Evolutionary conservation across 2,888 invertebrate species (phyloP).

Genomic region (Endotricha flammealis): DNA sequence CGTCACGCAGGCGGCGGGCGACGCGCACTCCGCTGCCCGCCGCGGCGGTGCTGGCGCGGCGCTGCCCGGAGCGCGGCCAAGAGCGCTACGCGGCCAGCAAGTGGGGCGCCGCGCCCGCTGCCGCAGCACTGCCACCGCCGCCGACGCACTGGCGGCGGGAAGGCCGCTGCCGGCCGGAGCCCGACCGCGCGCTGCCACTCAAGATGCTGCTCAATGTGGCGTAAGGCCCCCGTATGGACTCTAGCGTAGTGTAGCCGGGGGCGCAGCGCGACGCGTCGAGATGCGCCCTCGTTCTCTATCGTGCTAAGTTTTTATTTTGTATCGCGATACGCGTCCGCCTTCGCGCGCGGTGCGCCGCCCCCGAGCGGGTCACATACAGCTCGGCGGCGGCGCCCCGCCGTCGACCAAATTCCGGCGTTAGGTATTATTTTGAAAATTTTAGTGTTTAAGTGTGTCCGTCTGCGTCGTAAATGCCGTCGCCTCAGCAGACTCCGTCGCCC

Average conservation of each 20-base stretch:
- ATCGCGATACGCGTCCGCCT: constrained; percentile 51
- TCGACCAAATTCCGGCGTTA: constrained; percentile 72
- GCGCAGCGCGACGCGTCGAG: constrained; percentile 34
- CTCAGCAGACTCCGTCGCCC: constrained; percentile 27
- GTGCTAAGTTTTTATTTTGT: constrained; percentile 71
- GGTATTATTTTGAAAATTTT: constrained; percentile 78
- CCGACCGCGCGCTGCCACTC: constrained; percentile 78
- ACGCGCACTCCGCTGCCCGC: constrained; percentile 37
- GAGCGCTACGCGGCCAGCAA: constrained; percentile 84
- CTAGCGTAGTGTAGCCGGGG: constrained; percentile 48
- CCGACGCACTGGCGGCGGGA: constrained; percentile 85
- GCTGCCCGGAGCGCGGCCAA: constrained; percentile 34
- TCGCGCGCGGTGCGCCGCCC: constrained; percentile 44
- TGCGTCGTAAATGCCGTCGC: constrained; percentile 30
- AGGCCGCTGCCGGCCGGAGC: constrained; percentile 67
- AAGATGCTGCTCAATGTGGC: constrained; percentile 81
- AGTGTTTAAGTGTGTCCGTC: constrained; percentile 63
- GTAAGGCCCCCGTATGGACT: constrained; percentile 52
- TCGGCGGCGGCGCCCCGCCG: constrained; percentile 39
- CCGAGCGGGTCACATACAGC: constrained; percentile 66
- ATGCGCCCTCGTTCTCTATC: constrained; percentile 47
- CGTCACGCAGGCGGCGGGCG: constrained; percentile 47
- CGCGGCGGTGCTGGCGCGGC: constrained; percentile 26
- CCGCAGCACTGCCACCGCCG: constrained; percentile 87
- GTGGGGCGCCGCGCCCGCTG: constrained; percentile 89